Evolutionary conservation across 1,140 invertebrate species (phyloP), one percentile per base, ranked within the genome.

Genomic region (Bathynomus jamesi): DNA sequence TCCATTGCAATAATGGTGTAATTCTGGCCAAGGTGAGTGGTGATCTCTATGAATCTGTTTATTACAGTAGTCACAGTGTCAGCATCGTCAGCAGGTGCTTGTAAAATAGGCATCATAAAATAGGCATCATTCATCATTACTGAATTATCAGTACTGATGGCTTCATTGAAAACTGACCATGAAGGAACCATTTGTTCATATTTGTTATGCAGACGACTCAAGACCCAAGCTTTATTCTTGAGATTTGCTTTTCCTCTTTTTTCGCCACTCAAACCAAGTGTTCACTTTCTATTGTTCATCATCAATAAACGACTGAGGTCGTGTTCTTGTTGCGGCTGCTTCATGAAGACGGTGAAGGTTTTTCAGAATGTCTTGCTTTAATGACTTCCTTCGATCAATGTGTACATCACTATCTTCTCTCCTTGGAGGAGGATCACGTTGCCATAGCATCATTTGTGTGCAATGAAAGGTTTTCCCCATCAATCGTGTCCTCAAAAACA

Each of bases 381-480:
- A n/a, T n/a, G n/a, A n/a, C n/a, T n/a, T n/a, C n/a, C n/a, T n/a
- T n/a, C n/a, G n/a, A n/a, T n/a, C n/a, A n/a, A n/a, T n/a, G n/a
- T n/a, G n/a, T n/a, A n/a, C n/a, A n/a, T n/a, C n/a, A n/a, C n/a
- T n/a, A n/a, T n/a, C n/a, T n/a, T n/a, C 8, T 24, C 62, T 27
- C n/a, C 5, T 27, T 7, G 24, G 24, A n/a, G 4, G 64, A 28
- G 64, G 64, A 40, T 40, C 27, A 3, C 65, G 25, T 24, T 67
- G 65, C 65, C 8, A 67, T 30, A 40, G n/a, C n/a, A n/a, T 67
- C 65, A n/a, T n/a, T n/a, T n/a, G n/a, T n/a, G n/a, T 40, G 53
- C 65, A 67, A n/a, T 67, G 65, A 25, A 67, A 67, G 32, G 65
- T 67, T 25, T 67, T 67, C 3, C 28, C 65, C 65, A 67, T n/a